These are phyloP conservation scores for Pygocentrus nattereri DNA, from an alignment of 2,797 vertebrate species.

Conservation along the genomic window DNA sequence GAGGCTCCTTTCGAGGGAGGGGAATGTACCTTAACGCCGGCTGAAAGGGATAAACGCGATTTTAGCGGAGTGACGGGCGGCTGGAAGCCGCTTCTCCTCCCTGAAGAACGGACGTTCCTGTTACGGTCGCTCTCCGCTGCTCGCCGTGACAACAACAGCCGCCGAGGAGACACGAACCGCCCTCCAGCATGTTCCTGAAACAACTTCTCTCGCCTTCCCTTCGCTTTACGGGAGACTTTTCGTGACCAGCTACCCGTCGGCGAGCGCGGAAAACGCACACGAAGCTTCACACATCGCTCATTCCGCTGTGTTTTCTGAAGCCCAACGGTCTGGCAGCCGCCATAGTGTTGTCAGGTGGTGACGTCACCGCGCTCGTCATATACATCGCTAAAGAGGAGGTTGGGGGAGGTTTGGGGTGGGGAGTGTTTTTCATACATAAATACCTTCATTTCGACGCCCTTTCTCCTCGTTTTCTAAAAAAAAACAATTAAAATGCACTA, in stretches of 20 bases:
- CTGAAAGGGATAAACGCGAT: not conserved
- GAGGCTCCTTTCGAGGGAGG: not conserved
- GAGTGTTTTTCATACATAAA: not conserved
- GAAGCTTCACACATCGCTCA: not conserved
- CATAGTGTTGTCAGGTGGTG: conserved; percentile 33
- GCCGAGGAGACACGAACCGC: not conserved
- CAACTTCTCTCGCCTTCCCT: not conserved
- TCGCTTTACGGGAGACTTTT: not conserved
- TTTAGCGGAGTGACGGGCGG: too few species aligned
- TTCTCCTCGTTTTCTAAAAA: too few species aligned
- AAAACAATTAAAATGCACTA: too few species aligned
- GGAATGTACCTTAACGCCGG: not conserved
- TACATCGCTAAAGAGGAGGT: not conserved
- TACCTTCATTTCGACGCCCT: too few species aligned
- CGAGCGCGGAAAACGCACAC: too few species aligned
- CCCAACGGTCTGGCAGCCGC: conserved; percentile 20
- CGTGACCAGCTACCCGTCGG: too few species aligned
- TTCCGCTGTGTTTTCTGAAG: not conserved
- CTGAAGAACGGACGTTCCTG: conserved; percentile 27
- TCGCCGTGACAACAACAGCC: conserved; percentile 19
- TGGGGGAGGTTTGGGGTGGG: not conserved
- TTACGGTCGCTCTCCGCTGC: conserved; percentile 35
- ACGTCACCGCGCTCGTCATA: conserved; percentile 50
- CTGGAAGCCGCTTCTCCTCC: not conserved
- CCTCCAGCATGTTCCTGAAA: not conserved